phyloP scores from a whole-genome alignment of 2,113 vertebrate species.

The Xiphorhynchus elegans region DNA sequence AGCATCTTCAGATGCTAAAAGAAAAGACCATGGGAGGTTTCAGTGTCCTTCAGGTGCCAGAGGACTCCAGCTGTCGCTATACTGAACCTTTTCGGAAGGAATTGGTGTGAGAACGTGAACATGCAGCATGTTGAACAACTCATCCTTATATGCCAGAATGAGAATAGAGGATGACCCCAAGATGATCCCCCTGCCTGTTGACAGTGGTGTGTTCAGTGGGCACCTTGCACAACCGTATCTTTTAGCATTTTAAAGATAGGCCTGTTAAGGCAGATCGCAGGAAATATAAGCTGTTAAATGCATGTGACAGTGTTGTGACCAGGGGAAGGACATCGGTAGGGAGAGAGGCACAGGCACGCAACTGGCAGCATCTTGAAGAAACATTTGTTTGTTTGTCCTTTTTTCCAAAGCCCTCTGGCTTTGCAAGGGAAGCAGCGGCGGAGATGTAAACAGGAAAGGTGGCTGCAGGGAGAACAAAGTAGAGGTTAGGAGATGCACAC shows the following conservation, averaged over 20 bases:
- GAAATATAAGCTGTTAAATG: background rate
- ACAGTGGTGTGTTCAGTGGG: rapidly evolving
- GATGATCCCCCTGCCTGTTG: background rate
- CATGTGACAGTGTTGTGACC: background rate
- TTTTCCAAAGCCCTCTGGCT: background rate
- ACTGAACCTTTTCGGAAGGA: background rate
- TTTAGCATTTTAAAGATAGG: background rate
- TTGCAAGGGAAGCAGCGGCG: background rate
- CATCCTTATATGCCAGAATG: background rate
- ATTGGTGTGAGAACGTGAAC: background rate
- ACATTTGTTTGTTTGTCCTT: background rate
- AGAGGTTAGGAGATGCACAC: background rate
- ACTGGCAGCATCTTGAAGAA: constrained; percentile 27
- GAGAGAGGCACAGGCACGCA: background rate
- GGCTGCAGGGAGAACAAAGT: background rate
- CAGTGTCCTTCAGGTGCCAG: background rate
- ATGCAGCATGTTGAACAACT: background rate
- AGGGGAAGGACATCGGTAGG: background rate
- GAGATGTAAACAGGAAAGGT: constrained; percentile 55
- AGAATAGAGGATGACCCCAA: background rate
- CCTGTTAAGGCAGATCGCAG: background rate
- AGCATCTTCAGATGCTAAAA: background rate
- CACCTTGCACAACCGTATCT: rapidly evolving
- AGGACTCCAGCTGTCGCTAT: background rate
- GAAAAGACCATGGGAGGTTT: background rate